Conservation (phyloP, 2,113 vertebrate species). For the Notothenia rossii region DNA sequence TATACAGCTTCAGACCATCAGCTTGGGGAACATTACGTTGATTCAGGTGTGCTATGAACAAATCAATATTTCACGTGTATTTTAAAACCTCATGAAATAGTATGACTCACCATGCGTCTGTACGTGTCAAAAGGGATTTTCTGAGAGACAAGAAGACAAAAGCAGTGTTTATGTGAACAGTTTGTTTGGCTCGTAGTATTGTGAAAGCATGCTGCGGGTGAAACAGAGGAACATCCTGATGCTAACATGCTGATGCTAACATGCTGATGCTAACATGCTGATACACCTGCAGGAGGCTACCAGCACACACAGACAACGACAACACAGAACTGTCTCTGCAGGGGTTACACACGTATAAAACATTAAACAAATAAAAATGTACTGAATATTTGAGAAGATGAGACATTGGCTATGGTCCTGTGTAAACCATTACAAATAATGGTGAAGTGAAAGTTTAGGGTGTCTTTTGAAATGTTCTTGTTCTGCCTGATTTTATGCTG, state of each 20-base stretch:
- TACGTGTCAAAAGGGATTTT: conserved; percentile 88
- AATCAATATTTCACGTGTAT: neutral
- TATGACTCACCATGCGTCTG: conserved; percentile 84
- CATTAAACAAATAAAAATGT: too few species aligned
- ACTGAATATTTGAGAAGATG: neutral
- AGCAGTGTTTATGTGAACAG: neutral
- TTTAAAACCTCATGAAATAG: neutral
- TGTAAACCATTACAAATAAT: too few species aligned
- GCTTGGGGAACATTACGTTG: neutral
- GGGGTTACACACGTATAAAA: neutral
- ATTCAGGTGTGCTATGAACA: neutral
- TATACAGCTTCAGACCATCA: neutral
- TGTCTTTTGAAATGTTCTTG: neutral
- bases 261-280: neutral
- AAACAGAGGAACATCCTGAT: neutral
- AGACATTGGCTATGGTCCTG: too few species aligned
- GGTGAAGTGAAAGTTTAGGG: neutral
- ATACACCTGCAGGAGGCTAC: neutral
- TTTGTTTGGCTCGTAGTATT: neutral
- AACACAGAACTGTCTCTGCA: conserved; percentile 1
- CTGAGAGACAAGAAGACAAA: conserved; percentile 80
- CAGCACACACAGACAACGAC: neutral
- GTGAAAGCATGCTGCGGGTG: neutral
- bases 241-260: neutral
- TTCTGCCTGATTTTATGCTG: neutral